Base-by-base conservation (phyloP, 2,888 invertebrate species). In the Cantharis lateralis region DNA sequence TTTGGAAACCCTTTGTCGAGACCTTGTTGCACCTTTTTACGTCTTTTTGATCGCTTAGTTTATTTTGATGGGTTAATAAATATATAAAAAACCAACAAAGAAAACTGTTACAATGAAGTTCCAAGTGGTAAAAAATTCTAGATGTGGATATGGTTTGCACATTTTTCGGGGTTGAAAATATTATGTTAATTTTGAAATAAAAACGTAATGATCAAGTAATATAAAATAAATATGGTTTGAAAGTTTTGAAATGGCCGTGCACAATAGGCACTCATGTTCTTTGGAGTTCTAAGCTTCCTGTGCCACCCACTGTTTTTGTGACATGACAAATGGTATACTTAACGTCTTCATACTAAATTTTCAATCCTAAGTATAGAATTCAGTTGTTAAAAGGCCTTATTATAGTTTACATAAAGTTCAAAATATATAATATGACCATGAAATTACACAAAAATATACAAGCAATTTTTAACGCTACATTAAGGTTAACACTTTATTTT, bases 311-410 rank as follows among this genome's bases (percentile, higher is more conserved):
- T 80, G 86, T 80, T 84, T 82, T 81, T 83, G 82, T 85, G 87
- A 87, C 87, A 85, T 87, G 87, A 87, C 84, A 85, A 86, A 87
- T 86, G 85, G 84, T 83, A 84, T 82, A 83, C 83, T 84, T 82
- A 83, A 84, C 83, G 82, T 84, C 84, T 84, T 83, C 83, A 83
- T 84, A 80, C 75, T 75, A 79, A 76, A 75, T 79, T 62, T 75
- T 66, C 70, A 80, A 72, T 77, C 73, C 68, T 71, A 76, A 66
- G 64, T 66, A 66, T 66, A 66, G 64, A 66, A 66, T 66, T 20
- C 64, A 66, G 48, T 66, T 66, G 20, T 66, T 20, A 18, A 20
- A 15, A 4, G 20, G n/a, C 64, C 64, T 66, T 66, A 66, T 66
- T 66, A 66, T 20, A 66, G 64, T 66, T 66, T 20, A 66, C 68